These are phyloP conservation scores for Empis livida DNA, from an alignment of 2,888 invertebrate species.

Conservation along the genomic window DNA sequence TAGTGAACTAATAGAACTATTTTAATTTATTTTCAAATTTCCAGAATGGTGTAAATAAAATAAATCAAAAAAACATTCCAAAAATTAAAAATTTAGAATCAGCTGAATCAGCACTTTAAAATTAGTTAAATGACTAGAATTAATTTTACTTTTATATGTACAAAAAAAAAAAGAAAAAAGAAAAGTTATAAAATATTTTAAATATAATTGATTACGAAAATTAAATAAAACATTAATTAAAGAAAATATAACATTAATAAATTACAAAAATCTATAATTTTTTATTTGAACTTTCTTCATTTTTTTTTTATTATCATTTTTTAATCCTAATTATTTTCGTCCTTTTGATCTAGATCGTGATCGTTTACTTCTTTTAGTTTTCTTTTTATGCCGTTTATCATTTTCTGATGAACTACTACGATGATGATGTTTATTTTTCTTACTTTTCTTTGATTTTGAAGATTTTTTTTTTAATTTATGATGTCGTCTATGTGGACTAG, in stretches of 20 bases:
- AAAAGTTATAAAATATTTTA: too few relatives aligned
- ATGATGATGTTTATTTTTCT: conserved; percentile 20
- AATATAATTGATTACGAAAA: neutral
- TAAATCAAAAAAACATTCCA: neutral
- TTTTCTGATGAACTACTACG: conserved; percentile 19
- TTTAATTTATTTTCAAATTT: neutral
- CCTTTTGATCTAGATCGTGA: conserved; percentile 23
- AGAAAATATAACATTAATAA: neutral
- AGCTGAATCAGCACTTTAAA: neutral
- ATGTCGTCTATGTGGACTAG: conserved; percentile 16
- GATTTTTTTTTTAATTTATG: conserved; percentile 18
- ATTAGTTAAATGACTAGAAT: neutral
- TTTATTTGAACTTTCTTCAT: neutral
- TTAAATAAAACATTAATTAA: neutral
- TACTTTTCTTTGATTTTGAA: conserved; percentile 16
- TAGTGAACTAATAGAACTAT: too few relatives aligned
- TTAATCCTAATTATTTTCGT: conserved; percentile 9
- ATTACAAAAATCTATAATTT: neutral
- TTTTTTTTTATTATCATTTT: neutral
- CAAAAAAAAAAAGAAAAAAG: too few relatives aligned
- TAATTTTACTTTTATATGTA: neutral
- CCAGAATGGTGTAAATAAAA: neutral
- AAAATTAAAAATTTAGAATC: neutral
- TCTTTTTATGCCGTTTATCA: conserved; percentile 25
- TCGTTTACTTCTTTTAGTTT: conserved; percentile 33